phyloP scores from a whole-genome alignment of 2,797 vertebrate genomes.

The Intellagama lesueurii region DNA sequence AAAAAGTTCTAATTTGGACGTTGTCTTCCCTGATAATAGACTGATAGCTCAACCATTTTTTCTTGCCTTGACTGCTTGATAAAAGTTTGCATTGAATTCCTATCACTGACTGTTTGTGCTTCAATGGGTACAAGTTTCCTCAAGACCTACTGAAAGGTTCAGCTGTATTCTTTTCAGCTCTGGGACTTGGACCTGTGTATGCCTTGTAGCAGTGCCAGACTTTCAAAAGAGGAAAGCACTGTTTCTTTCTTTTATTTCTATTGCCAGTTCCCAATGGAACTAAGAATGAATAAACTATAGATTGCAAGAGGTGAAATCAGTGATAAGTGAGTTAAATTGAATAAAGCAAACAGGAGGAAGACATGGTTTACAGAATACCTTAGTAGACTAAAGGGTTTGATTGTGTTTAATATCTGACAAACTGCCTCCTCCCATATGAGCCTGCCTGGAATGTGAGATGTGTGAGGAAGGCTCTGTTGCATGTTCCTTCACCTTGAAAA shows the following conservation, averaged over 20 bases:
- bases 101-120: not conserved
- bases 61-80: slow-evolving; percentile 18
- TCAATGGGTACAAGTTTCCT: not conserved
- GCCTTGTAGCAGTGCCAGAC: not conserved
- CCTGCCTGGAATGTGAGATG: no score
- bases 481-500: no score
- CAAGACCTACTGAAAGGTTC: not conserved
- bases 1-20: not conserved
- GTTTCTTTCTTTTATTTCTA: not conserved
- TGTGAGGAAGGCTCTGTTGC: no score
- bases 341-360: not conserved
- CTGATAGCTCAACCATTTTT: slow-evolving; percentile 2
- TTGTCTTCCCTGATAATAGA: not conserved
- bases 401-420: no score
- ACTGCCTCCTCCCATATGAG: no score
- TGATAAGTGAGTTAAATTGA: not conserved
- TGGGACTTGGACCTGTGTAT: not conserved
- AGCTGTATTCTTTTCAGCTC: not conserved
- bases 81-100: slow-evolving; percentile 23
- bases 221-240: not conserved
- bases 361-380: not conserved
- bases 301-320: not conserved
- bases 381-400: no score
- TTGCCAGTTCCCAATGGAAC: not conserved
- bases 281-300: not conserved